These are phyloP conservation scores for Psilopogon haemacephalus DNA, from an alignment of 2,113 vertebrate genomes.

Conservation along the genomic window DNA sequence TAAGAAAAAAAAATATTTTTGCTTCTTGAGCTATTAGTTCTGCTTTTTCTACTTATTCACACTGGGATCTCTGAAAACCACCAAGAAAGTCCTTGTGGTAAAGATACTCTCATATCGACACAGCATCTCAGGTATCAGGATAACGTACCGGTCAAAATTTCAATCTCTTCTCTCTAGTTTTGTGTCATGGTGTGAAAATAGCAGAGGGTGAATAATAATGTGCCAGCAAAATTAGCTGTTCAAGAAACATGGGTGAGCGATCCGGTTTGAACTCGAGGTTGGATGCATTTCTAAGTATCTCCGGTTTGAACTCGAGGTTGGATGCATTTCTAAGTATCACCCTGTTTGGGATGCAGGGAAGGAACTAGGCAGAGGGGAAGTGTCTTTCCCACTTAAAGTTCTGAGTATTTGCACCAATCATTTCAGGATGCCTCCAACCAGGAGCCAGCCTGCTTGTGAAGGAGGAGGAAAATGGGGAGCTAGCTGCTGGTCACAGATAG, in stretches of 20 bases:
- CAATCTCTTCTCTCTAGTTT: conserved; percentile 58
- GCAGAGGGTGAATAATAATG: conserved; percentile 39
- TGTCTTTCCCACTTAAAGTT: not conserved
- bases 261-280: conserved; percentile 3
- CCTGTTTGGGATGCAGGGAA: not conserved
- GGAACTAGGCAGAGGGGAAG: not conserved
- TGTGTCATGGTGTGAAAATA: conserved; percentile 53
- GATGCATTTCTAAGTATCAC: not conserved
- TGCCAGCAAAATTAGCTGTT: conserved; percentile 40
- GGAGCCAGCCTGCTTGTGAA: not conserved
- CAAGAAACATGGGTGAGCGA: conserved; percentile 25
- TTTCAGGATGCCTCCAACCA: not conserved
- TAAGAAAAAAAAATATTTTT: conserved; percentile 56
- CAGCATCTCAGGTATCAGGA: conserved; percentile 33
- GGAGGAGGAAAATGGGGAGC: not conserved
- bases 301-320: conserved; percentile 4
- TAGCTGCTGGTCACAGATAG: not conserved
- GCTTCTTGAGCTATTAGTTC: conserved; percentile 43
- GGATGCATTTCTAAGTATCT: conserved; percentile 7
- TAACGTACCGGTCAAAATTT: conserved; percentile 50
- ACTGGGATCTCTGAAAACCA: conserved; percentile 66
- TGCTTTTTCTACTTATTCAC: conserved; percentile 45
- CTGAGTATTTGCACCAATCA: not conserved
- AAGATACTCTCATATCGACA: conserved; percentile 44
- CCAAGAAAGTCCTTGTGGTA: conserved; percentile 55